Evolutionary conservation across 2,113 vertebrate genomes (phyloP), one percentile per base, ranked within the genome.

Genomic region (Microcebus lehilahytsara): DNA sequence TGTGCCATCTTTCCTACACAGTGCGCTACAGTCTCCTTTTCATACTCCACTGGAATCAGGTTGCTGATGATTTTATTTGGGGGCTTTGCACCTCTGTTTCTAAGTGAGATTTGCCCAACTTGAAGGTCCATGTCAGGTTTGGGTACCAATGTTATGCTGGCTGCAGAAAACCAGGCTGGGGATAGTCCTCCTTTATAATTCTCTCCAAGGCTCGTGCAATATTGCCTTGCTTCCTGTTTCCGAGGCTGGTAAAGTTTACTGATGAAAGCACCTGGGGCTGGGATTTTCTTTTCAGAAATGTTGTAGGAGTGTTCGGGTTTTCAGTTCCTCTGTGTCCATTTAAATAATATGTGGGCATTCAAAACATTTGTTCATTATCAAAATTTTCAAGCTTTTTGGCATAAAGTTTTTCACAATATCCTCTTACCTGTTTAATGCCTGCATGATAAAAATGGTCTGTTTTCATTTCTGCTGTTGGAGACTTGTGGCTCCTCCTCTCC

Each of bases 381-480:
- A 37, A 93, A 60, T 40, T 11, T 62, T 40, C 66, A 81, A 34
- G 10, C 27, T 88, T 72, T 53, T 88, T 72, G 53, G 53, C 64
- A 51, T 58, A 37, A 9, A 51, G 10, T 19, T 88, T 71, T 71
- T 88, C 32, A 8, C 51, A 17, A 49, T 23, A 13, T 32, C n/a
- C 40, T 60, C 34, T 94, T 9, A 16, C 27, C 34, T 32, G 71
- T 32, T 40, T 37, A 51, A 37, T 9, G 13, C 49, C 27, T 10
- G 17, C 12, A 13, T 22, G 20, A 25, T 40, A 32, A 22, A 69
- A 60, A 67, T 0, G 1, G 16, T 49, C 51, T 69, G 0, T 23
- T 80, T 19, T 60, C 3, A 0, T 32, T 23, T 53, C 51, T 1
- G 32, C 37, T 4, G 4, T 9, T 66, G 62, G 37, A 27, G 64